Percentiles rank a stretch among this genome's conserved stretches.
These are phyloP conservation scores for Emesis russula DNA, from an alignment of 2,888 invertebrate species.

Conservation along the genomic window DNA sequence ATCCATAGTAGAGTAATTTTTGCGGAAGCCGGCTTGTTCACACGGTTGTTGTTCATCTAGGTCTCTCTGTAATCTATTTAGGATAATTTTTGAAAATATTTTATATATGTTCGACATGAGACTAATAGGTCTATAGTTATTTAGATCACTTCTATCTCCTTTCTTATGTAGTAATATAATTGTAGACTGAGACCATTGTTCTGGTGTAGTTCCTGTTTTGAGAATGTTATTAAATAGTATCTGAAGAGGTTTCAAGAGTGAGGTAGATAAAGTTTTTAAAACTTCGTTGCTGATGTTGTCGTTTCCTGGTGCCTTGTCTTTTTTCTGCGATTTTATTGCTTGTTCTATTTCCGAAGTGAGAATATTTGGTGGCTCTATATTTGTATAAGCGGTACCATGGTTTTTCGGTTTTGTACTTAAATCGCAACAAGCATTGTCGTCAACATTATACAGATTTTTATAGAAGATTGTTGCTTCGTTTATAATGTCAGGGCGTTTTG, in stretches of 20 bases:
- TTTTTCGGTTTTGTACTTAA: no score
- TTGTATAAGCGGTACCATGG: no score
- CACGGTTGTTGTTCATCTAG: slow-evolving; percentile 2
- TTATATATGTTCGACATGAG: background rate
- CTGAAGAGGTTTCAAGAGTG: no score
- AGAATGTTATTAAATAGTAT: no score
- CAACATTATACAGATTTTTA: background rate
- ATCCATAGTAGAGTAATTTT: background rate
- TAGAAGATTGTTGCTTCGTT: slow-evolving; percentile 45
- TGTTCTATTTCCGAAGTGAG: slow-evolving; percentile 42
- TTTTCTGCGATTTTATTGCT: slow-evolving; percentile 49
- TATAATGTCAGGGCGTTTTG: slow-evolving; percentile 61
- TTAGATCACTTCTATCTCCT: no score
- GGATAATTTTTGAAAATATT: background rate
- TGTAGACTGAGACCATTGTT: slow-evolving; percentile 40
- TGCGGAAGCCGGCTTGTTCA: background rate
- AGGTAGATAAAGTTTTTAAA: background rate
- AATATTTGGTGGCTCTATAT: background rate
- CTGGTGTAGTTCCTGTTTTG: slow-evolving; percentile 24
- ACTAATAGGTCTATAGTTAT: background rate
- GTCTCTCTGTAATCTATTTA: background rate
- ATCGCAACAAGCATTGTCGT: no score
- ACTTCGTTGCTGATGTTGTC: slow-evolving; percentile 36
- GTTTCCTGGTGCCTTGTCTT: slow-evolving; percentile 28
- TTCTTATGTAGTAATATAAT: no score